Evolutionary conservation across 1,140 invertebrate species (phyloP), one percentile per base, ranked within the genome.

Genomic region (Drosophila prosaltans): DNA sequence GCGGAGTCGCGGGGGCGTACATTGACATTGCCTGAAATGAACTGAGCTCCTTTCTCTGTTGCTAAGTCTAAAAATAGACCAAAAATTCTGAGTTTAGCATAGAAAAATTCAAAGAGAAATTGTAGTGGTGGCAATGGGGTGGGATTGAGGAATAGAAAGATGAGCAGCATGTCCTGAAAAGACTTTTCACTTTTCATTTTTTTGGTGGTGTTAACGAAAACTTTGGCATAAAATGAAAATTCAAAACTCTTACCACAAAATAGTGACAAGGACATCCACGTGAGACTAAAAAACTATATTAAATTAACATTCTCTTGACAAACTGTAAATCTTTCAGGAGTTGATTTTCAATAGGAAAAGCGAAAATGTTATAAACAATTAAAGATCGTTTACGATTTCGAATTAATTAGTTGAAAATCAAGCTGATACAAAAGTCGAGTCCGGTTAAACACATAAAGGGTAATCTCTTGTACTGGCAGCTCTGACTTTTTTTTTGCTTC

Each of bases 61-160:
- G 70, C 66, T 55, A 60, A 45, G 32, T 5, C 81, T 66, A 70
- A 78, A 84, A 81, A 85, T 84, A 85, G 78, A 73, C 43, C n/a
- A 6, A 16, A 8, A 36, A 41, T 43, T 62, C 21, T 51, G 45
- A 21, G 45, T 10, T 51, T 51, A 51, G 21, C 45, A 51, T 51
- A 51, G 21, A 48, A 21, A 9, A 36, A 36, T 36, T 36, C 32
- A 36, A 6, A 24, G 7, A 51, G 8, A 51, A 51, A 51, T 51
- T 51, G 24, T 51, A 1, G 9, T 9, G 51, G 9, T 8, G 26
- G 24, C 16, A 16, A 16, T 9, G 8, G 21, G 10, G 21, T 9
- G 10, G 1, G 21, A 24, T 16, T 8, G 8, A 26, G 45, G 11
- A 1, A 51, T 1, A 21, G 45, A 24, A 16, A 51, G 24, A 51